Base-by-base conservation (phyloP, 2,888 invertebrate genomes). In the Tromatobia lineatoria region DNA sequence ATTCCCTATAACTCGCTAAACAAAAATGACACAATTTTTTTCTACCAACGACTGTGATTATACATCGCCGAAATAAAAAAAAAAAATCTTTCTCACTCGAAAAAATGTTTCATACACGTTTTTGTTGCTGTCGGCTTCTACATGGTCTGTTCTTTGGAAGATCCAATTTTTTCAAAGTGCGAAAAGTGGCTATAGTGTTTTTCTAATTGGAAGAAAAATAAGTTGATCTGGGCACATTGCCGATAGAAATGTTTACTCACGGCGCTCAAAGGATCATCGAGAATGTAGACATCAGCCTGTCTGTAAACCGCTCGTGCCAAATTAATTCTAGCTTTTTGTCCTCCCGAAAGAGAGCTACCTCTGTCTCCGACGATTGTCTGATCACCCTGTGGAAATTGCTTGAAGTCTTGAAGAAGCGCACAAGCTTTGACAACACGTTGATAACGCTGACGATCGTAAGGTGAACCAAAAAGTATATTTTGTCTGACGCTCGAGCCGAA, bases 381-480 rank as follows among this genome's bases (percentile, higher is more conserved):
- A 93, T 97, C 97, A 52, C 96, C 96, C 87, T 95, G 95, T 0
- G 96, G 95, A 90, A 97, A 95, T 90, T 96, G 95, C n/a, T 94
- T 92, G 74, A 96, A 93, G 86, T 96, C 95, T 88, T 90, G 88
- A 4, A 89, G 77, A 10, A 94, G 88, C 0, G 94, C 93, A 82
- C 94, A 94, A 6, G 91, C 94, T 76, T 92, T 94, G 2, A 95
- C 87, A 1, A 94, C 93, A 2, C 88, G 87, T n/a, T 91, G 90
- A 77, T 96, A 96, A 90, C 95, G 95, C 76, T 94, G 94, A 70
- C 95, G 94, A 83, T 96, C 95, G 90, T 94, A 96, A 0, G 95
- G 94, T 86, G 95, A 94, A 0, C 98, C 98, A 92, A 98, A 98
- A n/a, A 97, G 93, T 89, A 98, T 97, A 93, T 98, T 98, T 91